Evolutionary conservation across 64 coral and sea anemone genomes (phyloP).

Genomic region (Hydrozoanthus tunicans): DNA sequence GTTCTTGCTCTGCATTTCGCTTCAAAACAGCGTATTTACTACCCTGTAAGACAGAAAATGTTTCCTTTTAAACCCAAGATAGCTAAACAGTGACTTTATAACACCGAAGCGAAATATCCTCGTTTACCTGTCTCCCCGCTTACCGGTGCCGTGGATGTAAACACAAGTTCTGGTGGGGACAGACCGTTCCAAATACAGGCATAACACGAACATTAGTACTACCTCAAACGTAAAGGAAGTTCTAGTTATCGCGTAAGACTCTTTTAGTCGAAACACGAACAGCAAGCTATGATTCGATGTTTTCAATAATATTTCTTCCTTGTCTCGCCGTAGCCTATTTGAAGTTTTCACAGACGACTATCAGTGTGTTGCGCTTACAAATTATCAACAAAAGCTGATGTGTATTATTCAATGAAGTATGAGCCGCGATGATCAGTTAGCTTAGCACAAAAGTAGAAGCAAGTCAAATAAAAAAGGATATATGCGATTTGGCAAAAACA

Average conservation of each 20-base stretch:
- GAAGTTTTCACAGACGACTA: background rate
- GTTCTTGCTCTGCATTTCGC: background rate
- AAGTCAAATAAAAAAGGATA: too few species aligned
- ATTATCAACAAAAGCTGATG: background rate
- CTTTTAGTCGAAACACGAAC: background rate
- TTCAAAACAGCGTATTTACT: background rate
- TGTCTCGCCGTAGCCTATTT: too few species aligned
- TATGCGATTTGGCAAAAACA: background rate
- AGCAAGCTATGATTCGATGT: background rate
- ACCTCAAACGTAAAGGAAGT: background rate
- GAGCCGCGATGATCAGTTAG: background rate
- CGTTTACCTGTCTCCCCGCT: background rate
- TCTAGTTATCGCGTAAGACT: background rate
- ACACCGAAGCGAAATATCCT: background rate
- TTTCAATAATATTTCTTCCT: background rate
- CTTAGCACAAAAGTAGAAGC: background rate
- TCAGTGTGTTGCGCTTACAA: background rate
- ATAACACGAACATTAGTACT: background rate
- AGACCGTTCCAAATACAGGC: background rate
- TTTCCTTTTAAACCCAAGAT: background rate
- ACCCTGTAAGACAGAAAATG: background rate
- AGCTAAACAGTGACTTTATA: background rate
- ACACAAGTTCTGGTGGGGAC: background rate
- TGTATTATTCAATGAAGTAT: background rate
- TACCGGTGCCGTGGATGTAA: constrained; percentile 42